A percentile compares a stretch with the other conserved stretches of the same genome.
Conservation (phyloP, 2,888 invertebrate genomes). For the Drosophila hamatofila region DNA sequence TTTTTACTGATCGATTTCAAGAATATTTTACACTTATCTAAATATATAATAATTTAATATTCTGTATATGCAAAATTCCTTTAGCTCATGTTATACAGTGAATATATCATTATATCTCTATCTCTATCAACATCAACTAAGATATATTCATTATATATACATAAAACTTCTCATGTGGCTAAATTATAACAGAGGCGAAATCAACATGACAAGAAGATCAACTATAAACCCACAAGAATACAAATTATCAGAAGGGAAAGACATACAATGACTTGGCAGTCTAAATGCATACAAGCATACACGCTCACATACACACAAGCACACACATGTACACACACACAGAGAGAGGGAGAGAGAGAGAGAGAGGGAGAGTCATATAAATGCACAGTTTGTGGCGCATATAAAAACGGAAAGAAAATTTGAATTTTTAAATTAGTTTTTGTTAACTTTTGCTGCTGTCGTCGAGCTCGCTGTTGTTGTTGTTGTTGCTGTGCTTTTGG, state of each 20-base stretch:
- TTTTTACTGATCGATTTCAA: no score
- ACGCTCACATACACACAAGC: not conserved
- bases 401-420: slow-evolving; percentile 82
- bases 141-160: not conserved
- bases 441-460: slow-evolving; percentile 81
- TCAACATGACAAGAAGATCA: slow-evolving; percentile 64
- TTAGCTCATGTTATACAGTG: not conserved
- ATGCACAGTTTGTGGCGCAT: slow-evolving; percentile 78
- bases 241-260: slow-evolving; percentile 81
- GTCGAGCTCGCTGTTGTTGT: slow-evolving; percentile 21
- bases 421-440: slow-evolving; percentile 86
- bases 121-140: not conserved
- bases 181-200: slow-evolving; percentile 42
- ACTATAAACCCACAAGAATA: slow-evolving; percentile 82
- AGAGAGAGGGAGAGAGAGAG: not conserved
- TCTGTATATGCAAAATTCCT: not conserved
- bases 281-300: slow-evolving; percentile 24
- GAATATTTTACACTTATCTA: no score
- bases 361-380: slow-evolving; percentile 61
- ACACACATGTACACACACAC: slow-evolving; percentile 25
- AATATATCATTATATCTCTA: not conserved
- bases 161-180: not conserved
- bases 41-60: not conserved
- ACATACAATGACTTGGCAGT: slow-evolving; percentile 39
- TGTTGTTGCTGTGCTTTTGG: slow-evolving; percentile 36